Conservation (phyloP, 2,797 vertebrate species). For the Karalla daura region DNA sequence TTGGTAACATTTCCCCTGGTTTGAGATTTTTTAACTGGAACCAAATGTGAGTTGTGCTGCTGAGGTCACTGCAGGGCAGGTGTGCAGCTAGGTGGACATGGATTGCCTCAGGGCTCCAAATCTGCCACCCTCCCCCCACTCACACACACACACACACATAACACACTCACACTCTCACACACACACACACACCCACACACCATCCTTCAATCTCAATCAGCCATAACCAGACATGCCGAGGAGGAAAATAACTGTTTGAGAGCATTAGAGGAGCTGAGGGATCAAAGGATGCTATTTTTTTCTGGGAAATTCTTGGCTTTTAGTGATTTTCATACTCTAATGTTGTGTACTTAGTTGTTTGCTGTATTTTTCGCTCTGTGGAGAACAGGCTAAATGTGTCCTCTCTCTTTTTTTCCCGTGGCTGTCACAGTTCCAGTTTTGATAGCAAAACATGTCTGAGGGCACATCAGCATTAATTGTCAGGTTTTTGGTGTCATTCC, state of each 20-base stretch:
- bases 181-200: slow-evolving; percentile 22
- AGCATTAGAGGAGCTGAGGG: slow-evolving; percentile 49
- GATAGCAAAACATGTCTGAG: slow-evolving; percentile 17
- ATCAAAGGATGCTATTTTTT: slow-evolving; percentile 65
- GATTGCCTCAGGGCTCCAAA: slow-evolving; percentile 55
- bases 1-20: slow-evolving; percentile 58
- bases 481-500: slow-evolving; percentile 3
- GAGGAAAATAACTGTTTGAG: slow-evolving; percentile 73
- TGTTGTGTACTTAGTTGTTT: slow-evolving; percentile 23
- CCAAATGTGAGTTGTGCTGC: slow-evolving; percentile 75
- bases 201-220: slow-evolving; percentile 69
- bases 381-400: slow-evolving; percentile 22
- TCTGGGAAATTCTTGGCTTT: slow-evolving; percentile 44
- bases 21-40: slow-evolving; percentile 73
- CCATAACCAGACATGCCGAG: slow-evolving; percentile 70
- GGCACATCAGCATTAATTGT: neutral
- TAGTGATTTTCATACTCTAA: slow-evolving; percentile 12
- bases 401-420: slow-evolving; percentile 16
- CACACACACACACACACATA: neutral
- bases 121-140: neutral
- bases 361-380: slow-evolving; percentile 31
- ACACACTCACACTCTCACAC: slow-evolving; percentile 6
- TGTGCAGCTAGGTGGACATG: slow-evolving; percentile 69
- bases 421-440: slow-evolving; percentile 12
- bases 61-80: slow-evolving; percentile 80